Conservation (phyloP, 2,113 vertebrate species). For the Oostethus manadensis region DNA sequence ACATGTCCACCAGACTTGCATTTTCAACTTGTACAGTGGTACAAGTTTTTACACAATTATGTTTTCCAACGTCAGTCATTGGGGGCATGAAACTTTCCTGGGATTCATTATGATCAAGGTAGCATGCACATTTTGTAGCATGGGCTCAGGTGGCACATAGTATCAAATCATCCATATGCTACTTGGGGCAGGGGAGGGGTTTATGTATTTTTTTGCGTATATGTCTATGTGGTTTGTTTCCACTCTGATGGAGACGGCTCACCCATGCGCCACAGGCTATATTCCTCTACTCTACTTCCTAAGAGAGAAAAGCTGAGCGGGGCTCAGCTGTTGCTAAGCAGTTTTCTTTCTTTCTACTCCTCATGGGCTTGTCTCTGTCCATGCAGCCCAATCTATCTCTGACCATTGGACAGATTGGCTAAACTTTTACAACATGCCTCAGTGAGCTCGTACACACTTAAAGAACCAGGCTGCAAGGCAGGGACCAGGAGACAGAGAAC, state of each 20-base stretch:
- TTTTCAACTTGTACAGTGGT: conserved; percentile 4
- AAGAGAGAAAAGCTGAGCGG: conserved; percentile 33
- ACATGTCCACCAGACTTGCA: no score
- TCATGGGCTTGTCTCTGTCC: conserved; percentile 27
- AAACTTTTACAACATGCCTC: conserved; percentile 35
- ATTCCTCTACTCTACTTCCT: conserved; percentile 40
- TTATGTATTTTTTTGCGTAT: conserved; percentile 4
- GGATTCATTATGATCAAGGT: conserved; percentile 23
- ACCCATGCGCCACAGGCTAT: conserved; percentile 23
- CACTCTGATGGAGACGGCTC: conserved; percentile 46
- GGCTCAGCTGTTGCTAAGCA: conserved; percentile 63
- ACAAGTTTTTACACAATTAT: conserved; percentile 23
- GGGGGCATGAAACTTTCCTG: conserved; percentile 15
- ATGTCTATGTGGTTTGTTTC: conserved; percentile 37
- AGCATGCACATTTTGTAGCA: conserved; percentile 19
- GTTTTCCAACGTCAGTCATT: conserved; percentile 22
- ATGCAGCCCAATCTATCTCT: conserved; percentile 11
- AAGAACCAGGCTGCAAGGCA: conserved; percentile 43
- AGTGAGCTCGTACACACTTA: conserved; percentile 41
- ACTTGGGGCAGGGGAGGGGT: conserved; percentile 31
- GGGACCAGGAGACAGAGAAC: conserved; percentile 42
- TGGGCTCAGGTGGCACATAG: conserved; percentile 67
- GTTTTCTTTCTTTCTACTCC: conserved; percentile 38
- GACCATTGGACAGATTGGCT: conserved; percentile 14
- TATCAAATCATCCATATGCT: conserved; percentile 19